Evolutionary conservation across 1,140 invertebrate genomes (phyloP).

Genomic region (Heliconius himera): DNA sequence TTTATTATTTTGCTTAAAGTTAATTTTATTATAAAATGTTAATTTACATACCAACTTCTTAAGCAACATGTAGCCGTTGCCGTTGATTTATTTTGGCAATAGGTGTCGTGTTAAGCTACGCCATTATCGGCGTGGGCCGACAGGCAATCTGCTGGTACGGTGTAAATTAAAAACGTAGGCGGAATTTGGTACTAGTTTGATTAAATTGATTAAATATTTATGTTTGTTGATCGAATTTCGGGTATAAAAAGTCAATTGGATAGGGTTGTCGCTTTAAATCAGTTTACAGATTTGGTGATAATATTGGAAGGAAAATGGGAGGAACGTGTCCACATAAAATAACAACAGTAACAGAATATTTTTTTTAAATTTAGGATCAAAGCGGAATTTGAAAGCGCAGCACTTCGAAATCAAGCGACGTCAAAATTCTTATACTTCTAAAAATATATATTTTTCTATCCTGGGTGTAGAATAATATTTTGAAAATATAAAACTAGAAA

Average conservation of each 20-base stretch:
- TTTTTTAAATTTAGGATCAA: too few relatives aligned
- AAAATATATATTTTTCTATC: too few relatives aligned
- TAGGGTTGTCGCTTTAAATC: background rate
- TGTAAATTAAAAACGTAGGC: conserved; percentile 32
- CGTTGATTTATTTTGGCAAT: conserved; percentile 74
- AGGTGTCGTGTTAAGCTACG: conserved; percentile 72
- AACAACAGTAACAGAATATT: too few relatives aligned
- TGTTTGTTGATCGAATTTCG: background rate
- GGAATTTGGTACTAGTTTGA: conserved; percentile 3
- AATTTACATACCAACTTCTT: conserved; percentile 30
- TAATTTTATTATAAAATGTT: conserved; percentile 7
- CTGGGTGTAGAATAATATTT: too few relatives aligned
- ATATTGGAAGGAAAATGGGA: too few relatives aligned
- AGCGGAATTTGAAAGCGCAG: too few relatives aligned
- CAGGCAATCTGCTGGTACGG: conserved; percentile 44
- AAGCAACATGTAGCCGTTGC: conserved; percentile 52
- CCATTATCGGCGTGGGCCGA: conserved; percentile 59
- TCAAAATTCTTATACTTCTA: too few relatives aligned
- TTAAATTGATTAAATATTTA: conserved; percentile 3
- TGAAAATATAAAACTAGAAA: too few relatives aligned
- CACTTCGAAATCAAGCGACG: too few relatives aligned
- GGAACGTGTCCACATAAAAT: too few relatives aligned
- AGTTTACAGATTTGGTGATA: too few relatives aligned
- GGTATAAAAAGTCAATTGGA: background rate
- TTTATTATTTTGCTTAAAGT: too few relatives aligned